Base-by-base conservation (phyloP, 1,140 invertebrate species). In the Brachystomella parvula region DNA sequence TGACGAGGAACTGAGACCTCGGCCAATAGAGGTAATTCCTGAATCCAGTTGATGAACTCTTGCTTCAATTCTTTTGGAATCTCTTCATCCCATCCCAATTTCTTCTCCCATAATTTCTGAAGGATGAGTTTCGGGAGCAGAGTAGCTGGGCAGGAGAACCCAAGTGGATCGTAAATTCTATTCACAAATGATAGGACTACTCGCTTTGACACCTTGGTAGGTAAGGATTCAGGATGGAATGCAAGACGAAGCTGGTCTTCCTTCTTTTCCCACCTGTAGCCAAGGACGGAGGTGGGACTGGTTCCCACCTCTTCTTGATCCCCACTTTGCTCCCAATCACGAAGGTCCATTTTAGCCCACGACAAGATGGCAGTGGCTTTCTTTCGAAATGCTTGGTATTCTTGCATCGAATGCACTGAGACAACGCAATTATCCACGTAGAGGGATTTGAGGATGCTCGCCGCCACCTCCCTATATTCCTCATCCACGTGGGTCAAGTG, bases 201-300 rank as follows among this genome's bases (percentile, higher is more conserved):
- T 24, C 49, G 15, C 26, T 56, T 56, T 6, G 49, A 19, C 6
- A 56, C 21, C n/a, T 44, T 44, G 39, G 9, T n/a, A 44, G n/a
- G 39, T n/a, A 12, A 9, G 9, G 9, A n/a, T 9, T 44, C 39
- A 12, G 39, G 39, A 44, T 9, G 39, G 39, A 44, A 9, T 44
- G 9, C 9, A 9, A 44, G 9, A n/a, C n/a, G 39, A 12, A 44
- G 49, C 47, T 32, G 21, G 56, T 66, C 47, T 1, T 67, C 57
- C 53, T 60, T 56, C 31, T 47, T 49, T 39, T 60, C 44, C 53
- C 53, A 56, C 24, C 24, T 56, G 12, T 15, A 56, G 19, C 53
- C 53, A 9, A 56, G 53, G 21, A 56, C 53, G 24, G 9, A 15
- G 9, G 53, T 56, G 9, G 26, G 9, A 12, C 9, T 12, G 9